Conservation (phyloP, 2,113 vertebrate species). For the Festucalex cinctus region DNA sequence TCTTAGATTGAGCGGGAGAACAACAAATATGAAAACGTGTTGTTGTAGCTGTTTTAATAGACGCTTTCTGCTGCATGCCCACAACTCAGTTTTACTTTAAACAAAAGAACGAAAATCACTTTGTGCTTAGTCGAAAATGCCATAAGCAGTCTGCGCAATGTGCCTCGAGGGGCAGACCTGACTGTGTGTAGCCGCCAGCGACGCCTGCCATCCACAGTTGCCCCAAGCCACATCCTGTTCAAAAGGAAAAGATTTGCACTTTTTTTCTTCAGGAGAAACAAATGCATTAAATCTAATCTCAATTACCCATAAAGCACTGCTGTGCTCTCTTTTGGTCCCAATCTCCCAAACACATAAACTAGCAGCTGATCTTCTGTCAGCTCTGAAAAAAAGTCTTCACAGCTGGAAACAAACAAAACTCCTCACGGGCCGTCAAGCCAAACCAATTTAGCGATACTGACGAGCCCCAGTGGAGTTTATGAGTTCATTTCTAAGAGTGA, state of each 20-base stretch:
- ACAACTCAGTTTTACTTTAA: slow-evolving; percentile 36
- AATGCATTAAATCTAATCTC: slow-evolving; percentile 51
- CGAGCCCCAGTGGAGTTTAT: slow-evolving; percentile 38
- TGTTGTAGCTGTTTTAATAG: slow-evolving; percentile 53
- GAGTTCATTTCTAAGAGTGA: slow-evolving; percentile 67
- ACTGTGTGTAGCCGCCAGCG: slow-evolving; percentile 58
- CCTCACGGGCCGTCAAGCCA: slow-evolving; percentile 10
- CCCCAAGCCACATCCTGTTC: slow-evolving; percentile 74
- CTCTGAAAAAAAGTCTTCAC: slow-evolving; percentile 10
- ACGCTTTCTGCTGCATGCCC: slow-evolving; percentile 32
- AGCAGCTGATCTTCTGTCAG: slow-evolving; percentile 17
- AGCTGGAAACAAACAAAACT: slow-evolving; percentile 42
- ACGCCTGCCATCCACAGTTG: slow-evolving; percentile 50
- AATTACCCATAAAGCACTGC: slow-evolving; percentile 50
- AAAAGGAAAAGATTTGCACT: slow-evolving; percentile 71
- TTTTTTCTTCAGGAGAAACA: slow-evolving; percentile 67
- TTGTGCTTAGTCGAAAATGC: slow-evolving; percentile 56
- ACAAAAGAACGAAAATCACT: slow-evolving; percentile 21
- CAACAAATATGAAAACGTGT: slow-evolving; percentile 40
- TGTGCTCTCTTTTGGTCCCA: slow-evolving; percentile 36
- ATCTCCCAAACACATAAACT: slow-evolving; percentile 16
- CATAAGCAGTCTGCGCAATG: slow-evolving; percentile 46
- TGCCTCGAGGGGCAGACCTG: slow-evolving; percentile 54
- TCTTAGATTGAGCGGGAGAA: slow-evolving; percentile 45
- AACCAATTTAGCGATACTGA: slow-evolving; percentile 16